Evolutionary conservation across 2,113 vertebrate species (phyloP).

Genomic region (Odontophorus gujanensis): DNA sequence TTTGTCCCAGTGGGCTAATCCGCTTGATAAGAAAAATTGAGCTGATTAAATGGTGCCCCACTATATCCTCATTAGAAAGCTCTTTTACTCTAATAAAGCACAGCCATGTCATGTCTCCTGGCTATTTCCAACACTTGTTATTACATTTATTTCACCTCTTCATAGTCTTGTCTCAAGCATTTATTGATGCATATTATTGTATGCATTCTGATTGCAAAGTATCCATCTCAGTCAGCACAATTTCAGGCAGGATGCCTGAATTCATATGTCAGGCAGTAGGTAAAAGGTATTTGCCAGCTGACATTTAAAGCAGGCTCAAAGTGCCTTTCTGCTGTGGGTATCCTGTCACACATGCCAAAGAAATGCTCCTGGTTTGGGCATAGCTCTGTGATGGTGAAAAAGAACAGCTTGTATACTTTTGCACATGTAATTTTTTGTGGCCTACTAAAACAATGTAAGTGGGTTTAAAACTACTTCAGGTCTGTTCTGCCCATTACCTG

Average conservation of each 20-base stretch:
- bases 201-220: not conserved
- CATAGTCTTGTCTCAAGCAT: conserved; percentile 19
- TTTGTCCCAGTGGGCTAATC: conserved; percentile 39
- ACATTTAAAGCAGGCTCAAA: not conserved
- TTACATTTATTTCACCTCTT: not conserved
- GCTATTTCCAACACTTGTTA: conserved; percentile 23
- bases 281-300: not conserved
- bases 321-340: not conserved
- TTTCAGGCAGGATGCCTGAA: not conserved
- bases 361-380: not conserved
- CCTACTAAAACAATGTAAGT: not conserved
- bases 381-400: not conserved
- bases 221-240: not conserved
- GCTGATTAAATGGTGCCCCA: conserved; percentile 31
- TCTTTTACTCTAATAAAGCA: conserved; percentile 5
- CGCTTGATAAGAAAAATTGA: conserved; percentile 42
- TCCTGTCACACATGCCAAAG: not conserved
- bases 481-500: not conserved
- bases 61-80: conserved; percentile 50
- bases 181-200: not conserved
- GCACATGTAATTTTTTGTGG: not conserved
- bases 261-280: not conserved
- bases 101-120: conserved; percentile 1
- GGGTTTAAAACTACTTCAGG: not conserved
- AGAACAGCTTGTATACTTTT: not conserved